Base-by-base conservation (phyloP, 2,888 invertebrate genomes). In the Drosophila dives region DNA sequence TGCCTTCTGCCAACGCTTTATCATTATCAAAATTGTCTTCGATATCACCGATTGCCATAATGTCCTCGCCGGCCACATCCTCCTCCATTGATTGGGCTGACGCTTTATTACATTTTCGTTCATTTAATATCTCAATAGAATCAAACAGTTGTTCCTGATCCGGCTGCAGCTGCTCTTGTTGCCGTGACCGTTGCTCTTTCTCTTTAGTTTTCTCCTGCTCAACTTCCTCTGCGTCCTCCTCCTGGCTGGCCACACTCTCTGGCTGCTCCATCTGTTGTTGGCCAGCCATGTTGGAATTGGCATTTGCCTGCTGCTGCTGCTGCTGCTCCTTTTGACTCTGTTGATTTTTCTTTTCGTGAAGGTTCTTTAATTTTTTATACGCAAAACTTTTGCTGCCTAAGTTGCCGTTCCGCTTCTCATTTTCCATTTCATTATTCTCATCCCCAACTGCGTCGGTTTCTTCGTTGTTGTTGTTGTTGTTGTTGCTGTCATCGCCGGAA, bases 71-170 rank as follows among this genome's bases (percentile, higher is more conserved):
- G 17, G 59, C 67, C 12, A 38, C 68, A 51, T 69, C 55, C 70
- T 67, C 69, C 61, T 67, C 69, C 61, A 65, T 65, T 59, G 78
- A 72, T 68, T 75, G 69, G 63, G 55, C 72, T 63, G 59, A 32
- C 56, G 77, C 86, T 81, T 91, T 91, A 90, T 90, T 90, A 85
- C 89, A 89, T 90, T 91, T 90, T 83, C 86, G 89, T 77, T 83
- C 91, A 80, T 83, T 82, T 83, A 86, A 86, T 83, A 81, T 83
- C 83, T 89, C 91, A 86, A 89, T 87, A 68, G 85, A 81, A 78
- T 90, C 86, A 72, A 81, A 77, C 77, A 86, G 83, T 70, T 77
- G 77, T 59, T 74, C 77, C 59, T 67, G 69, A 45, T 45, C n/a
- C 4, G 4, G 17, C 36, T 15, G 45, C 23, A 64, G 59, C 38